Base-by-base conservation (phyloP, 1,140 invertebrate species). In the Leguminivora glycinivorella region DNA sequence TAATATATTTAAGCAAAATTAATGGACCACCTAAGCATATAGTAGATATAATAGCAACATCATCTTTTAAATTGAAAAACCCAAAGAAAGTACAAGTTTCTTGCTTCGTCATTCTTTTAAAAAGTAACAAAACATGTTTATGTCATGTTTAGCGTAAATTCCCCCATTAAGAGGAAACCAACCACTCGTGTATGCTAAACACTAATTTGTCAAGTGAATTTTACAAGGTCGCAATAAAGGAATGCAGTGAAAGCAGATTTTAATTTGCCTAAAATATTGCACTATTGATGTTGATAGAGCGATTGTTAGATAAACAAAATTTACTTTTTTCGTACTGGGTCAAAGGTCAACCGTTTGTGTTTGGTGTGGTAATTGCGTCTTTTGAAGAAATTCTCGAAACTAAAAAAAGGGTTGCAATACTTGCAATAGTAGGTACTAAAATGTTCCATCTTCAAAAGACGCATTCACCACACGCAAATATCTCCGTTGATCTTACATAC, bases 41-140 rank as follows among this genome's bases (percentile, higher is more conserved):
- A 60, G 1, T n/a, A 26, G 12, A n/a, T 63, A 10, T n/a, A 6
- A 63, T 63, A 4, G n/a, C 2, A 63, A n/a, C 25, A 29, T 31
- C 26, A 63, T 63, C 22, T 17, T 19, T 63, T 31, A 29, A 7
- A 29, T 63, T 17, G n/a, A 5, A 52, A 10, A 38, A 52, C 6
- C 26, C 14, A 63, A 63, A 63, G 58, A 63, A 63, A 63, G 26
- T 29, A 26, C 31, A 17, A 34, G n/a, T 63, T 26, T 63, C 26
- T 6, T 63, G 29, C 6, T 63, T 63, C 26, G 58, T 34, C 14
- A 34, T 17, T n/a, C 7, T 63, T 63, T 63, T 63, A 29, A 31
- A 63, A 63, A 63, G 12, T 63, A 14, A 19, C 26, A 29, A 63
- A 31, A 63, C 58, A 63, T 63, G 58, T 63, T 63, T 63, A 29